Percentiles rank a stretch among this genome's conserved stretches.
Evolutionary conservation across 2,113 vertebrate species (phyloP).

Genomic region (Chloebia gouldiae): DNA sequence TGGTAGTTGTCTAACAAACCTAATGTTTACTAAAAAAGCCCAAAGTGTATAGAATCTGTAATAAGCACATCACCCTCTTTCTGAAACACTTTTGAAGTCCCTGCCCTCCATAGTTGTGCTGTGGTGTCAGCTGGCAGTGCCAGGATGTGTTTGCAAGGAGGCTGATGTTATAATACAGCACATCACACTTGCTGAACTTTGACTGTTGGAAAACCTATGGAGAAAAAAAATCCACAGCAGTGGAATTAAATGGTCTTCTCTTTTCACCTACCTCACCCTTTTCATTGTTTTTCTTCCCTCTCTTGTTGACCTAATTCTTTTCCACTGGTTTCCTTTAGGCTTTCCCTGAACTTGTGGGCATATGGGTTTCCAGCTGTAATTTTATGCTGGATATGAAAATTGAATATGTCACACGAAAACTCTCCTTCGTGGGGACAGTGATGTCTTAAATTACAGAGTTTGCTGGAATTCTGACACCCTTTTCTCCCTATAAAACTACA

Average conservation of each 20-base stretch:
- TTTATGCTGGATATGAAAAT: not conserved
- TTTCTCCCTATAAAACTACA: not conserved
- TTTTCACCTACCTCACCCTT: not conserved
- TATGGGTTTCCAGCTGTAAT: not conserved
- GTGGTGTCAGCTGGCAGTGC: not conserved
- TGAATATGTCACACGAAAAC: not conserved
- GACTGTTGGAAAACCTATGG: not conserved
- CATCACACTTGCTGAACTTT: not conserved
- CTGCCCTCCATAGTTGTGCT: not conserved
- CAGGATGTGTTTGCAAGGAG: not conserved
- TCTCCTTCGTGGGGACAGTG: not conserved
- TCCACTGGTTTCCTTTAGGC: not conserved
- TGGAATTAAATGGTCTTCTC: not conserved
- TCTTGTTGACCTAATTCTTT: constrained; percentile 14
- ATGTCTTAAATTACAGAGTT: not conserved
- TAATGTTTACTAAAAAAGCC: not conserved
- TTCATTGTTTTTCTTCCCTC: not conserved
- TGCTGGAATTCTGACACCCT: not conserved
- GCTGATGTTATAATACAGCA: not conserved
- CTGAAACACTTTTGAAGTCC: not conserved
- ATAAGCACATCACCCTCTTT: not conserved
- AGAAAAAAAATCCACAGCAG: not conserved
- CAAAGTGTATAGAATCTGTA: not conserved
- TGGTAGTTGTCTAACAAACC: not conserved
- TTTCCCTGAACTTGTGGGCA: not conserved